Conservation (phyloP, 1,140 invertebrate species). For the Drosophila eugracilis region DNA sequence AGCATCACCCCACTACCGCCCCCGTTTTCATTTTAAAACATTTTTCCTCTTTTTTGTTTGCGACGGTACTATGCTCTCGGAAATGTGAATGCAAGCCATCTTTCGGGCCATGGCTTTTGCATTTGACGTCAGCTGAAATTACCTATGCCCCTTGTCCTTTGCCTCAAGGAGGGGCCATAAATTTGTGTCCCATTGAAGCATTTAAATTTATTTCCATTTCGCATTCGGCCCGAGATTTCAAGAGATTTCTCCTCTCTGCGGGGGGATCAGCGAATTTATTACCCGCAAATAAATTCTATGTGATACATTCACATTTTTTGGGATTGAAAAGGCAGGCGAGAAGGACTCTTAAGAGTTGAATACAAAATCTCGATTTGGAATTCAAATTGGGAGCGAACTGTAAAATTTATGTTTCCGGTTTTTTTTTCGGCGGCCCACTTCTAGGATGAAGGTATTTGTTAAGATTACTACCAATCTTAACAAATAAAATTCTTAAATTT, state of each 20-base stretch:
- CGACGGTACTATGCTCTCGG: constrained; percentile 22
- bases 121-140: constrained; percentile 55
- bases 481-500: not conserved
- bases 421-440: not conserved
- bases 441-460: not conserved
- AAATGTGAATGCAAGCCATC: constrained; percentile 49
- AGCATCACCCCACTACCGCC: not conserved
- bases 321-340: constrained; percentile 34
- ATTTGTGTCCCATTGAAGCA: constrained; percentile 61
- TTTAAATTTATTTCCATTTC: constrained; percentile 72
- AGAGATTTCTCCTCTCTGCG: constrained; percentile 23
- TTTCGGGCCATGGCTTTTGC: constrained; percentile 52
- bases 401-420: constrained; percentile 25
- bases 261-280: constrained; percentile 55
- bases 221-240: constrained; percentile 43
- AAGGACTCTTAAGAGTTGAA: constrained; percentile 8
- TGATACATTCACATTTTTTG: constrained; percentile 52
- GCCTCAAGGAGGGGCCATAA: constrained; percentile 45
- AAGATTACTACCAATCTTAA: too few relatives aligned
- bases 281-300: constrained; percentile 60
- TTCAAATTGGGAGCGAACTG: constrained; percentile 3
- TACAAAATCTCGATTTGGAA: constrained; percentile 9
- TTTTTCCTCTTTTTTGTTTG: constrained; percentile 36
- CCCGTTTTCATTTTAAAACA: constrained; percentile 60
- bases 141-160: constrained; percentile 19